Conservation (phyloP, 2,113 vertebrate species). For the Serilophus lunatus region DNA sequence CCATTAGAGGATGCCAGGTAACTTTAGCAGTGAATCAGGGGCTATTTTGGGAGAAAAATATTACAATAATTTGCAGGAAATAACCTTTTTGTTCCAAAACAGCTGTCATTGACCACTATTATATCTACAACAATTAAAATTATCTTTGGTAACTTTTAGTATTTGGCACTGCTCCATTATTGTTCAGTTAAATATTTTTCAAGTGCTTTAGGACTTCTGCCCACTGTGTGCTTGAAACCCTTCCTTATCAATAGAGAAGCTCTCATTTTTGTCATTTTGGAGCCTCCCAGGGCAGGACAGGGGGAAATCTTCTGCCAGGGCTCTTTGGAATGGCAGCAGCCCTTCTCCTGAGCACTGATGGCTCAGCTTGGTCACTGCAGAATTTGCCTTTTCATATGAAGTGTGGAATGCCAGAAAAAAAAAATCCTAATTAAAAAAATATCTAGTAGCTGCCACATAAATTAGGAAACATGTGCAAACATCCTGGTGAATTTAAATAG, state of each 20-base stretch:
- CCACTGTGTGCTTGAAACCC: constrained; percentile 68
- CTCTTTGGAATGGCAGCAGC: not conserved
- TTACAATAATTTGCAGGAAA: constrained; percentile 82
- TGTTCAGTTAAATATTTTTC: constrained; percentile 85
- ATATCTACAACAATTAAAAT: constrained; percentile 84
- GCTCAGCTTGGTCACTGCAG: not conserved
- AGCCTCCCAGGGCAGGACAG: constrained; percentile 1
- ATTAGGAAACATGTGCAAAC: constrained; percentile 24
- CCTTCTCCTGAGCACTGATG: not conserved
- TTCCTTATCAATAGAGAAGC: constrained; percentile 68
- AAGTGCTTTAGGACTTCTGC: constrained; percentile 79
- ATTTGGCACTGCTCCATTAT: constrained; percentile 79
- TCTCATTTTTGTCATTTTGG: constrained; percentile 53
- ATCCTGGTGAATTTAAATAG: constrained; percentile 62
- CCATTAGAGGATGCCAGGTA: constrained; percentile 69
- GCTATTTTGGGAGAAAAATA: constrained; percentile 80
- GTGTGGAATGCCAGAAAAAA: not conserved
- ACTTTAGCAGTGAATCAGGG: constrained; percentile 76
- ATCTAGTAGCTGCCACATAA: not conserved
- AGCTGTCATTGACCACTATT: constrained; percentile 82
- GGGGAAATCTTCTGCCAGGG: not conserved
- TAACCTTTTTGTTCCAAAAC: constrained; percentile 82
- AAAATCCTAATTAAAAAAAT: not conserved
- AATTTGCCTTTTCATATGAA: not conserved
- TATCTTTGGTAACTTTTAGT: constrained; percentile 82